These are phyloP conservation scores for Octodon degus DNA, from an alignment of 2,113 vertebrate genomes.

Conservation along the genomic window DNA sequence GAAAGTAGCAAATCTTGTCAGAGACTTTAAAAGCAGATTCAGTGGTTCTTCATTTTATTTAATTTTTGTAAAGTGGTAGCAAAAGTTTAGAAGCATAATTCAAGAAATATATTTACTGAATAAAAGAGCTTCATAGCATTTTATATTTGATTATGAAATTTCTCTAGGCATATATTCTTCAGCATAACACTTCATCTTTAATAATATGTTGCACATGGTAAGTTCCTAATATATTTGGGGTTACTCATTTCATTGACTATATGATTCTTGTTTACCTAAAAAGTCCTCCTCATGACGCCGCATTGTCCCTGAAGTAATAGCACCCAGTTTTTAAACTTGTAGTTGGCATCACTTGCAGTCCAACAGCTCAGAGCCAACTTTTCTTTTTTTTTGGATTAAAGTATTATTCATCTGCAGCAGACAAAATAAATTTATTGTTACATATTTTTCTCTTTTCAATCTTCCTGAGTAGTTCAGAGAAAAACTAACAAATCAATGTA, in stretches of 20 bases:
- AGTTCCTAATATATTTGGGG: not conserved
- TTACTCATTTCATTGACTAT: not conserved
- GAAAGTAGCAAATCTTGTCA: not conserved
- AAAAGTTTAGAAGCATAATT: constrained; percentile 7
- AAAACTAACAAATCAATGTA: constrained; percentile 29
- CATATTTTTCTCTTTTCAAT: constrained; percentile 44
- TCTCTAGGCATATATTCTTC: not conserved
- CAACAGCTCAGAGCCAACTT: not conserved
- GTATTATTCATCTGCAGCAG: not conserved
- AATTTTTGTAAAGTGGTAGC: not conserved
- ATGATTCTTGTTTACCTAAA: constrained; percentile 12
- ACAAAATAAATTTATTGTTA: constrained; percentile 34
- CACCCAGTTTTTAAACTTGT: constrained; percentile 1
- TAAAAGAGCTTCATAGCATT: not conserved
- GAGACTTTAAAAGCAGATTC: not conserved
- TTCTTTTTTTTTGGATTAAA: not conserved
- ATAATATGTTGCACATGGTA: not conserved
- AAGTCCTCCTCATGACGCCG: not conserved
- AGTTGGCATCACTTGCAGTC: not conserved
- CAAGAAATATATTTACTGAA: not conserved
- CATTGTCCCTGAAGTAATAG: not conserved
- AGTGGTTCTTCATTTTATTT: not conserved
- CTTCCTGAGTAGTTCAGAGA: not conserved
- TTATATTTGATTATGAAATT: not conserved
- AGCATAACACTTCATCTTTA: not conserved